Base-by-base conservation (phyloP, 2,888 invertebrate species). In the Pterobdella sp. region DNA sequence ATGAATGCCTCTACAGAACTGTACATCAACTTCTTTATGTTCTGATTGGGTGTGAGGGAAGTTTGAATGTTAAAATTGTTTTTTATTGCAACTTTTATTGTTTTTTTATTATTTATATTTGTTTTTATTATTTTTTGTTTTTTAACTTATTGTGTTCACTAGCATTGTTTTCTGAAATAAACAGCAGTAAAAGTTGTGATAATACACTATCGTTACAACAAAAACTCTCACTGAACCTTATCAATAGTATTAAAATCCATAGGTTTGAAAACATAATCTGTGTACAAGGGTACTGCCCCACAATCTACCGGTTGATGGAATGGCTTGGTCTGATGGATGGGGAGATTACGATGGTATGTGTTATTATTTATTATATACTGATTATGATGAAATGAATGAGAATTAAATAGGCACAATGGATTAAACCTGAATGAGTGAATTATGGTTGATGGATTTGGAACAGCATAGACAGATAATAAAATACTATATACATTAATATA, bases 1-100 rank as follows among this genome's bases (percentile, higher is more conserved):
- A 91, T 86, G 84, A 95, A 94, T 1, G 92, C 91, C 80, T 93
- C 92, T 0, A 93, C 91, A 81, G 91, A 92, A 22, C 91, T 91
- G 84, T 93, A 95, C 34, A 87, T 81, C 71, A 90, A 89, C 69
- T 88, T 87, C 72, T 87, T 86, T 68, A 94, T 90, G 82, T 93
- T 92, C 73, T 88, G 86, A 14, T 32, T 60, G 63, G 1, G 60
- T 56, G 42, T 42, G 42, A n/a, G n/a, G n/a, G n/a, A n/a, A n/a
- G n/a, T n/a, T n/a, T n/a, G n/a, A n/a, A n/a, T n/a, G n/a, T n/a
- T n/a, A n/a, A n/a, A n/a, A n/a, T n/a, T n/a, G n/a, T n/a, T n/a
- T n/a, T n/a, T n/a, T n/a, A n/a, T n/a, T n/a, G n/a, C n/a, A n/a
- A n/a, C n/a, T n/a, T n/a, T n/a, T n/a, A n/a, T n/a, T n/a, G n/a